These are phyloP conservation scores for Geotrypetes seraphini DNA, from an alignment of 2,797 vertebrate genomes.

Conservation along the genomic window DNA sequence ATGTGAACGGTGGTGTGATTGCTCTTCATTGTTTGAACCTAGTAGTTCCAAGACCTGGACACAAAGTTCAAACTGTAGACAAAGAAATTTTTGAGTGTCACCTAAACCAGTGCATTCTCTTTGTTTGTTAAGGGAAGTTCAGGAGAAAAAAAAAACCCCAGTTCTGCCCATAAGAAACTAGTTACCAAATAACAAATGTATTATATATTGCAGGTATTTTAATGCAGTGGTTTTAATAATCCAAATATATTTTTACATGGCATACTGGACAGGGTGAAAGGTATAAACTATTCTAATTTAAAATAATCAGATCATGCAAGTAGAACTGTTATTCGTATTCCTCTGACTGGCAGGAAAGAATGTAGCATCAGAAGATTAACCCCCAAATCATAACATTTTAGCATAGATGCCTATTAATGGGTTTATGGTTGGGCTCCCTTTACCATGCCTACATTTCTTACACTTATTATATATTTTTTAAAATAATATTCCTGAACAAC, in stretches of 20 bases:
- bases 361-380: conserved; percentile 32
- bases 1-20: conserved; percentile 44
- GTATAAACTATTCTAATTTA: conserved; percentile 56
- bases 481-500: accelerated
- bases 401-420: background rate
- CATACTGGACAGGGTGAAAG: conserved; percentile 63
- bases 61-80: conserved; percentile 52
- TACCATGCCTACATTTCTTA: no score
- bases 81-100: conserved; percentile 56
- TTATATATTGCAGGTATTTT: conserved; percentile 67
- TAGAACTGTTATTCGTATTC: conserved; percentile 53
- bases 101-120: conserved; percentile 90
- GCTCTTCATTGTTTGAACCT: conserved; percentile 52
- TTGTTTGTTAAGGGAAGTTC: conserved; percentile 79
- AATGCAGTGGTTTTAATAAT: conserved; percentile 69
- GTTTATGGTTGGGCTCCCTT: no score
- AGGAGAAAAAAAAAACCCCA: conserved; percentile 48
- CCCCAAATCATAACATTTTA: background rate
- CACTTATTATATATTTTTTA: background rate
- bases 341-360: conserved; percentile 44
- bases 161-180: conserved; percentile 55
- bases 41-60: conserved; percentile 28
- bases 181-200: conserved; percentile 66
- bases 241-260: conserved; percentile 71
- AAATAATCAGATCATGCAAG: conserved; percentile 43